Evolutionary conservation across 2,113 vertebrate species (phyloP).

Genomic region (Tringa solitaria): DNA sequence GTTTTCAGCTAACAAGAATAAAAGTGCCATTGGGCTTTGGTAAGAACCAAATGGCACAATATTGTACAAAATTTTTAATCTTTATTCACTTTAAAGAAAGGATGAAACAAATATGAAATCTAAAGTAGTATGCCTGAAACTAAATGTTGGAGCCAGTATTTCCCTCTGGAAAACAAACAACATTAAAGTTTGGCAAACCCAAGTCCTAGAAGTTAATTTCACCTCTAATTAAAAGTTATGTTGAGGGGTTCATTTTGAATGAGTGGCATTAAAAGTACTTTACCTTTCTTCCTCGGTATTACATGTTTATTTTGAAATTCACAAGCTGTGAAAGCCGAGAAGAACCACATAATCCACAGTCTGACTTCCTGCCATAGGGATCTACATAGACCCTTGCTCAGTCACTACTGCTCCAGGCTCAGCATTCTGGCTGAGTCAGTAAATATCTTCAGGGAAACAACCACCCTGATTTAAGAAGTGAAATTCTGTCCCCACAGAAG

Average conservation of each 20-base stretch:
- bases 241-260: background rate
- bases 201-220: background rate
- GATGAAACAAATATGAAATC: background rate
- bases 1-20: background rate
- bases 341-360: background rate
- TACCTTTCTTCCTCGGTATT: background rate
- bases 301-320: background rate
- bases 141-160: background rate
- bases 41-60: background rate
- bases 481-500: background rate
- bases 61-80: background rate
- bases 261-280: background rate
- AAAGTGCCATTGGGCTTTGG: background rate
- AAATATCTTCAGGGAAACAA: background rate
- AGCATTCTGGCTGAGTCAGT: background rate
- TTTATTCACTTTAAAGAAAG: background rate
- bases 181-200: background rate
- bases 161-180: background rate
- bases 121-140: background rate
- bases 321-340: background rate
- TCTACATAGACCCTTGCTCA: background rate
- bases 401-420: background rate
- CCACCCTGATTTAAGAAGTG: background rate
- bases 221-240: background rate
- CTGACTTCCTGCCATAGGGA: background rate